phyloP scores from a whole-genome alignment of 2,888 invertebrate genomes.

The Eudemis profundana region DNA sequence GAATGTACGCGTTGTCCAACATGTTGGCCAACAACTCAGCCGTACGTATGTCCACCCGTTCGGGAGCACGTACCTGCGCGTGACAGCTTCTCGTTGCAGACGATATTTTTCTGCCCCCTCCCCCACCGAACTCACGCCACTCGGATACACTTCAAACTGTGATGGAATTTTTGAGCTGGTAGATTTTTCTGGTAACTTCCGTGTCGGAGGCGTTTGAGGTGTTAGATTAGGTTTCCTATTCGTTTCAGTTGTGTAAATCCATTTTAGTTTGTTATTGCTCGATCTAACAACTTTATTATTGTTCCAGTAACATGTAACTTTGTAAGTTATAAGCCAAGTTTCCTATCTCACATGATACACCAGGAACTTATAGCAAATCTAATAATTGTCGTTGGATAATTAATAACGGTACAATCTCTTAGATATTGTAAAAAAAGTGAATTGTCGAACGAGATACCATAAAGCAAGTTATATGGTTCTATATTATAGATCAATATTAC shows the following conservation, averaged over 20 bases:
- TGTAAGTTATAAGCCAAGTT: too few species aligned
- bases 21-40: constrained; percentile 4
- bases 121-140: constrained; percentile 49
- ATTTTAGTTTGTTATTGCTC: background rate
- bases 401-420: too few species aligned
- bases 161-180: constrained; percentile 48
- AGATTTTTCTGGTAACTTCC: constrained; percentile 28
- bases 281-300: background rate
- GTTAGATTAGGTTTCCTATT: constrained; percentile 15
- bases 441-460: too few species aligned
- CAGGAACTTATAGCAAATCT: too few species aligned
- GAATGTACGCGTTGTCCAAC: background rate
- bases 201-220: constrained; percentile 39
- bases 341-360: too few species aligned
- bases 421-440: too few species aligned
- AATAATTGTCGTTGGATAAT: too few species aligned
- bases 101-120: constrained; percentile 61
- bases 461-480: too few species aligned
- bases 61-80: constrained; percentile 60
- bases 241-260: background rate
- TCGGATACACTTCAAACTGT: constrained; percentile 47
- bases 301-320: too few species aligned
- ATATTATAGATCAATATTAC: too few species aligned
- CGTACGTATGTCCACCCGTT: constrained; percentile 49
- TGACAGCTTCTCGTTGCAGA: constrained; percentile 57